phyloP scores from a whole-genome alignment of 2,113 vertebrate genomes.

The Corythornis vintsioides region DNA sequence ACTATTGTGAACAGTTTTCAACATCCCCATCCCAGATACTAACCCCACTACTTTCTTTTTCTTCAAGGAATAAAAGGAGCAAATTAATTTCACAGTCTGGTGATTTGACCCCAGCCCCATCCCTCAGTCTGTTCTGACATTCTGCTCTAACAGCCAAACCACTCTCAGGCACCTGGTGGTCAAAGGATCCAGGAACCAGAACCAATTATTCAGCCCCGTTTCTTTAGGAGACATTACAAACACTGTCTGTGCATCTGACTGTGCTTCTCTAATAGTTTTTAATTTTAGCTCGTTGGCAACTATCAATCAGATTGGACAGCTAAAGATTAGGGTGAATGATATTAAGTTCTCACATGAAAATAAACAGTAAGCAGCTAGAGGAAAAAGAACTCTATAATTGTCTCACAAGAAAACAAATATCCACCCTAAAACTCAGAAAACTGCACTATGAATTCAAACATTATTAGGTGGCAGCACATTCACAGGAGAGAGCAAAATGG shows the following conservation, averaged over 20 bases:
- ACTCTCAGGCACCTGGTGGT: background rate
- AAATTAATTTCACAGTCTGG: background rate
- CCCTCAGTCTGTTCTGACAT: background rate
- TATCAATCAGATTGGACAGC: background rate
- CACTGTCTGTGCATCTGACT: background rate
- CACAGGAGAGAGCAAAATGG: background rate
- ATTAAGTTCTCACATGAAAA: background rate
- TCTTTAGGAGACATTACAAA: background rate
- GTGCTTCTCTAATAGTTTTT: background rate
- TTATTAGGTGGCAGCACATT: background rate
- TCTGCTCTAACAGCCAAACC: background rate
- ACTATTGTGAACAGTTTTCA: background rate
- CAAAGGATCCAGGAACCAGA: background rate
- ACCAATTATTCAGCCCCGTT: background rate
- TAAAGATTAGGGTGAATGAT: background rate
- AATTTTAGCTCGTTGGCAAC: background rate
- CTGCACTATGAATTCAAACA: background rate
- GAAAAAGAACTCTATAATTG: background rate
- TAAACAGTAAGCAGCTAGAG: background rate
- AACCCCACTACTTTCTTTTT: background rate
- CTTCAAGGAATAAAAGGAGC: background rate
- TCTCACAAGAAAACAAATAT: background rate
- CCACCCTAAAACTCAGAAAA: background rate
- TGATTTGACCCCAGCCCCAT: background rate
- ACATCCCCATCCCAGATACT: background rate